Base-by-base conservation (phyloP, 2,797 vertebrate species). In the Loriculus beryllinus region DNA sequence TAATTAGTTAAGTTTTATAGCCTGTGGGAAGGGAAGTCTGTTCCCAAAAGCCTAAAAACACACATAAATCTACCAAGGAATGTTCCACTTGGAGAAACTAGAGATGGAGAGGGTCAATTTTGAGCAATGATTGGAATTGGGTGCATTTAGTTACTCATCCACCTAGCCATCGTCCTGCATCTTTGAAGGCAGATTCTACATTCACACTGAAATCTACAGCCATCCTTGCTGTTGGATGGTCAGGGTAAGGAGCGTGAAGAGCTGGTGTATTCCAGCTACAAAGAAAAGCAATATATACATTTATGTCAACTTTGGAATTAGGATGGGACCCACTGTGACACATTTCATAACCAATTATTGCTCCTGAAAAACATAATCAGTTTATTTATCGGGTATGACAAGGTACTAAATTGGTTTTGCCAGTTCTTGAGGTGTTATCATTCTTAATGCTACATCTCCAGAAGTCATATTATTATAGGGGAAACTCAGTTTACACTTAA, bases 1-100 rank as follows among this genome's bases (percentile, higher is more conserved):
- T 84, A 64, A 78, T 80, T 94, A 88, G 86, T 85, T 40, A 88
- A 84, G 11, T n/a, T 76, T 92, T 88, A 77, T 82, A 79, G 77
- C 74, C 71, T 77, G 25, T 77, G 57, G 79, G 60, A 74, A 90
- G 33, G 43, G 56, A 72, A 72, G 54, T n/a, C 59, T 72, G 31
- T 54, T 91, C 67, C 4, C 5, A 84, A 93, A 79, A 77, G 17
- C 56, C 80, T 40, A 26, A 92, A 51, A 70, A 54, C 11, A 39
- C 57, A 52, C 22, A 71, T 87, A 75, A 80, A 82, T 80, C 76
- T 85, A 40, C 37, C 12, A 74, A 93, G 54, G 57, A 89, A 74
- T 82, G 52, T 57, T 82, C 75, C 71, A 19, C 56, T 80, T 71
- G 67, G 52, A 85, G 51, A 86, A 12, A 25, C 16, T 8, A 33